Conservation (phyloP, 2,888 invertebrate species). For the Ferdinandea cuprea region DNA sequence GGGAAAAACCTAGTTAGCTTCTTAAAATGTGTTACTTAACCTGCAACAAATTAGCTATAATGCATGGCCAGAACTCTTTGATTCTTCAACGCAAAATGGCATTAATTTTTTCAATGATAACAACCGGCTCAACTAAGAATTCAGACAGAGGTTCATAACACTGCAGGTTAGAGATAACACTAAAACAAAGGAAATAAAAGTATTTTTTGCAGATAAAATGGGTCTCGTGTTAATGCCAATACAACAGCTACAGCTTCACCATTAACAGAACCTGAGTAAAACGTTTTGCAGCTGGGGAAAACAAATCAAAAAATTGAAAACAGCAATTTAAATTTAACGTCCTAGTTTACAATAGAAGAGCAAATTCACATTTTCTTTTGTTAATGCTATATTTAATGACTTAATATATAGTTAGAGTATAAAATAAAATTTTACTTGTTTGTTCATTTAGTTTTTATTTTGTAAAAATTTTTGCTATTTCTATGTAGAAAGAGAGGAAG, state of each 20-base stretch:
- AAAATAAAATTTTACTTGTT: conserved; percentile 34
- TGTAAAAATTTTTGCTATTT: not conserved
- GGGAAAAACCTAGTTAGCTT: not conserved
- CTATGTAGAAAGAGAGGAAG: not conserved
- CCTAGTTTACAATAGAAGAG: conserved; percentile 56
- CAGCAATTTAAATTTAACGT: no score
- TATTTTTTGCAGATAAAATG: conserved; percentile 14
- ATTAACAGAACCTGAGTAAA: not conserved
- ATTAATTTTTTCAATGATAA: conserved; percentile 63
- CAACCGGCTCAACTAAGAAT: conserved; percentile 46
- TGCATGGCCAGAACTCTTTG: conserved; percentile 47
- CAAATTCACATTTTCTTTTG: conserved; percentile 14
- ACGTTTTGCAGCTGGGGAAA: conserved; percentile 1
- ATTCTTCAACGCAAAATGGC: not conserved
- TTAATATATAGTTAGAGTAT: conserved; percentile 38
- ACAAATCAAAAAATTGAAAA: conserved; percentile 26
- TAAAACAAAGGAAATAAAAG: no score
- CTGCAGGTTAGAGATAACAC: not conserved
- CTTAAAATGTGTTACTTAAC: not conserved
- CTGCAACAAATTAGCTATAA: not conserved
- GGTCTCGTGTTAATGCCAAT: conserved; percentile 18
- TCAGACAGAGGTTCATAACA: not conserved
- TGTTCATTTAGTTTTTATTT: conserved; percentile 4
- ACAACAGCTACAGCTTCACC: not conserved
- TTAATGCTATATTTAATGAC: conserved; percentile 26